Base-by-base conservation (phyloP, 2,888 invertebrate species). In the Cyrtodaria siliqua region DNA sequence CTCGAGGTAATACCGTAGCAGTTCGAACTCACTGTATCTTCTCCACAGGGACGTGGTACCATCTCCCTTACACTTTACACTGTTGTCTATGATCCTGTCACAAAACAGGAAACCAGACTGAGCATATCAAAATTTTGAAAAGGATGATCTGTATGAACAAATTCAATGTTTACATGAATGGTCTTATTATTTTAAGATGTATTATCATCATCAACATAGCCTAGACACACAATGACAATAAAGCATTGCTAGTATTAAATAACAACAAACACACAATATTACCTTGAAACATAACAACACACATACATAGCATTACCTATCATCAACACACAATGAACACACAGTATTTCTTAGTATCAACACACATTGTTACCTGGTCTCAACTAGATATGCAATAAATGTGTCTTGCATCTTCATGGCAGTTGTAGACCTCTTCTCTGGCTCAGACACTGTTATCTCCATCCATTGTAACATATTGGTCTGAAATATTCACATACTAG, bases 11-110 rank as follows among this genome's bases (percentile, higher is more conserved):
- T 95, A 95, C 85, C 96, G 94, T 59, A 97, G 94, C 84, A 96
- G 95, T 91, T 97, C 97, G 94, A 97, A 97, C 92, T 97, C 97
- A 53, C 96, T 96, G 91, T 97, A 97, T 38, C 97, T 93, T 83
- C 97, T 71, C 92, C 92, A 93, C n/a, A 91, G 78, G 1, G 92
- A 91, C 6, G 91, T 90, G 0, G 91, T 89, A 0, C 89, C 89
- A 64, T 92, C 91, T 23, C 90, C 91, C 63, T 86, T 90, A 49
- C 90, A 90, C 40, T 91, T 89, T 79, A 92, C 89, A 61, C 85
- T 86, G 47, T 85, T 84, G 69, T 92, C 92, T 38, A 86, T 91
- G 20, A 92, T 91, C 61, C 92, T 92, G 75, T n/a, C 62, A 64
- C 38, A 47, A 27, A 29, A 44, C 6, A 49, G 44, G 20, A 6